Base-by-base conservation (phyloP, 92 coral and sea anemone species). In the Siderastrea radians region DNA sequence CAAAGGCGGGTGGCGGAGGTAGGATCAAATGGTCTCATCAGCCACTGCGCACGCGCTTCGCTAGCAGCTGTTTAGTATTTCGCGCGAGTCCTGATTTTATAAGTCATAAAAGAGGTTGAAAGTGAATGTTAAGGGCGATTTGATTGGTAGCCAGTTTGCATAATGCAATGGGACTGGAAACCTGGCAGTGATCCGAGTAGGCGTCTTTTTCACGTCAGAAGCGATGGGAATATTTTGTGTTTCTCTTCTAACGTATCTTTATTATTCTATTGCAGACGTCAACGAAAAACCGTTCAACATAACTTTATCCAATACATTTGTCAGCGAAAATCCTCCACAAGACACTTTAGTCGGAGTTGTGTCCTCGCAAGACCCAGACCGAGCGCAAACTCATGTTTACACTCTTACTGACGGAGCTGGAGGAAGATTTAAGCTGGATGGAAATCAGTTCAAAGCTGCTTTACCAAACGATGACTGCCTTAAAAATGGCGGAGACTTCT, bases 281-380 rank as follows among this genome's bases (percentile, higher is more conserved):
- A 97, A 97, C 90, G 99, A 97, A 75, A 84, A 81, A 12, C 99
- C 99, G 1, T 87, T 80, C 52, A 88, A 82, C 59, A 92, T 97
- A 61, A 51, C 82, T n/a, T 81, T 97, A 50, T 92, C 99, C 3
- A 83, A 83, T 49, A 49, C 94, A n/a, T 48, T 10, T 57, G 82
- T 95, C 17, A 76, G 90, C 51, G 99, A 97, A 86, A 97, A 97
- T 93, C 72, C 91, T 47, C 80, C 76, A 14, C 90, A 90, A 80
- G 99, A 92, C 49, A 81, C 94, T 3, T 51, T 88, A 75, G 73
- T 97, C 10, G 99, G 98, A 52, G 72, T 59, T 38, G 74, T 97
- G 47, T 72, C 91, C 65, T 90, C 95, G n/a, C 89, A 68, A 62
- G 99, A 97, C 82, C 97, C 98, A 55, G 99, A 97, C 78, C 63